Conservation (phyloP, 2,797 vertebrate genomes). For the Oryzias dopingdopingensis region DNA sequence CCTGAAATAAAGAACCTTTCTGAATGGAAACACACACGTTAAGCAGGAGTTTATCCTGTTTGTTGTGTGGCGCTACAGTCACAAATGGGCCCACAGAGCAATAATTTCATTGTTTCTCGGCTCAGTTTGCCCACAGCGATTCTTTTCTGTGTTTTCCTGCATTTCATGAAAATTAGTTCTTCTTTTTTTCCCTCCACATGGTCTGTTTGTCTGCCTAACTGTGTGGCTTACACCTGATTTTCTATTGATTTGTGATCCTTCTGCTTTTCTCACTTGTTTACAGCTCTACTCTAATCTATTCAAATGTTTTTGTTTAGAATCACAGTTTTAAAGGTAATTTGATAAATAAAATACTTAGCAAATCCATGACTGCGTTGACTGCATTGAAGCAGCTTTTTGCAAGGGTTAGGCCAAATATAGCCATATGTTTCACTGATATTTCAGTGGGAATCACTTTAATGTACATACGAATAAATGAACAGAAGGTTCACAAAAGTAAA, state of each 20-base stretch:
- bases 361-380: not conserved
- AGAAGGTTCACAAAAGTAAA: constrained; percentile 33
- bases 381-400: no score
- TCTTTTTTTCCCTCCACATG: constrained; percentile 1
- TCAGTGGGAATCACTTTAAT: no score
- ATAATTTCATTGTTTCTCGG: constrained; percentile 35
- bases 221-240: constrained; percentile 20
- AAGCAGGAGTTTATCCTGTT: no score
- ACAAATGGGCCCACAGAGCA: no score
- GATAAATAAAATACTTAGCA: not conserved
- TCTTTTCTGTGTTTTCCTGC: constrained; percentile 20
- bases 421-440: no score
- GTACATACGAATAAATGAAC: no score
- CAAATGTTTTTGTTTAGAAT: not conserved
- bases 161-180: not conserved
- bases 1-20: no score
- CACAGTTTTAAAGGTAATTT: not conserved
- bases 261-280: constrained; percentile 58
- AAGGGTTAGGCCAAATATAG: no score
- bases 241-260: constrained; percentile 11
- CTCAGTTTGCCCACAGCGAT: constrained; percentile 33
- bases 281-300: constrained; percentile 8
- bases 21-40: no score
- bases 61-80: no score
- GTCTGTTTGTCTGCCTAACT: constrained; percentile 17